Base-by-base conservation (phyloP, 2,797 vertebrate species). In the Typhlichthys subterraneus region DNA sequence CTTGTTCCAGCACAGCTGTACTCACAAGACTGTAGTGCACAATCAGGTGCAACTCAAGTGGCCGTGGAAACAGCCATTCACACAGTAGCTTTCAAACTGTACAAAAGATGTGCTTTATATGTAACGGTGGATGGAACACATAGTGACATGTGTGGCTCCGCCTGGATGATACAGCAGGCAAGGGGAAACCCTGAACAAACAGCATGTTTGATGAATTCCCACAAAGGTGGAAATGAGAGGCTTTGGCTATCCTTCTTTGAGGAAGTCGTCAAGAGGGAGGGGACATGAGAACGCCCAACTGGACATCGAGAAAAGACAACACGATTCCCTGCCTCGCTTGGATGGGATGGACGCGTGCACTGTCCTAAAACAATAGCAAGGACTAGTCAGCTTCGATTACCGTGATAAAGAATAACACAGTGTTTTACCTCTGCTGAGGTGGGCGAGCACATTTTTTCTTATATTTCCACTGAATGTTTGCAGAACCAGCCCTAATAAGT, bases 311-410 rank as follows among this genome's bases (percentile, higher is more conserved):
- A 73, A 80, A 87, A 88, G 80, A 84, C 77, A 83, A 86, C 80
- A 74, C 45, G 69, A 71, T 76, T 83, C 69, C 76, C 75, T 13
- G 59, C 67, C 72, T 73, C 57, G 73, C 75, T 84, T 85, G 74
- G 66, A 76, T 33, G 64, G 65, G 65, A 66, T 65, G 71, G 82
- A 84, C 76, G 74, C 61, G 76, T 70, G 60, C 70, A 76, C 73
- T 76, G 70, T 85, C 81, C 87, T 87, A 79, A 83, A 92, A 91
- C 87, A 92, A 92, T 86, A 87, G 87, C 1, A 79, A 76, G 69
- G 70, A 79, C 73, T 75, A 77, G 87, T 85, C 88, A 77, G 74
- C 60, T 88, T 85, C 79, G 76, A 76, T 91, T 89, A 86, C 75
- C 73, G 23, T 77, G 79, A 79, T 83, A 79, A 83, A 89, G 73